phyloP scores from a whole-genome alignment of 2,113 vertebrate genomes.

The Muntiacus reevesi region DNA sequence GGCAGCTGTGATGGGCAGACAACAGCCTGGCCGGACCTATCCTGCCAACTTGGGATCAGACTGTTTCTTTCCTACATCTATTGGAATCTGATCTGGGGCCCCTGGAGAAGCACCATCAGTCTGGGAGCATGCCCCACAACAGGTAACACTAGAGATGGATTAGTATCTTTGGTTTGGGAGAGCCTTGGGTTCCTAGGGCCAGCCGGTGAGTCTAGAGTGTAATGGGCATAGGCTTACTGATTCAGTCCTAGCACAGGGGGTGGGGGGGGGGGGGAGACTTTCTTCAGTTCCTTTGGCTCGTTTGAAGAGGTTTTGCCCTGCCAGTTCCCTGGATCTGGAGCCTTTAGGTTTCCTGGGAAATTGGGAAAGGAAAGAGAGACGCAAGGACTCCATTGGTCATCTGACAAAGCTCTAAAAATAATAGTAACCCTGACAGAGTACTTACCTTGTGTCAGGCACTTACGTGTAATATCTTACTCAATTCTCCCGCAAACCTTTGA shows the following conservation, averaged over 20 bases:
- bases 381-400: not conserved
- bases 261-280: no score
- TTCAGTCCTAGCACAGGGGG: no score
- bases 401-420: not conserved
- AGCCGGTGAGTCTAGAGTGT: not conserved
- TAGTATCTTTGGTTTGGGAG: not conserved
- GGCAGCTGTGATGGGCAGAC: conserved; percentile 69
- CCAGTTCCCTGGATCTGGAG: not conserved
- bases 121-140: conserved; percentile 34
- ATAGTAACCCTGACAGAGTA: not conserved
- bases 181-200: not conserved
- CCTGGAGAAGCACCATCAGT: conserved; percentile 28
- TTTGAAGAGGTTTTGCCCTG: not conserved
- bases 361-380: not conserved
- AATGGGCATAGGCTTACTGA: not conserved
- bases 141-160: conserved; percentile 45
- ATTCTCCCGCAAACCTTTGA: not conserved
- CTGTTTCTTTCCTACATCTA: conserved; percentile 22
- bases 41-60: conserved; percentile 54
- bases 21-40: conserved; percentile 52
- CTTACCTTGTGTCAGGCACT: not conserved
- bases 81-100: conserved; percentile 32
- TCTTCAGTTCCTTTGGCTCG: not conserved
- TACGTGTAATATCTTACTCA: not conserved
- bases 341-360: conserved; percentile 39